Evolutionary conservation across 2,113 vertebrate genomes (phyloP), one percentile per base, ranked within the genome.

Genomic region (Otolemur garnettii): DNA sequence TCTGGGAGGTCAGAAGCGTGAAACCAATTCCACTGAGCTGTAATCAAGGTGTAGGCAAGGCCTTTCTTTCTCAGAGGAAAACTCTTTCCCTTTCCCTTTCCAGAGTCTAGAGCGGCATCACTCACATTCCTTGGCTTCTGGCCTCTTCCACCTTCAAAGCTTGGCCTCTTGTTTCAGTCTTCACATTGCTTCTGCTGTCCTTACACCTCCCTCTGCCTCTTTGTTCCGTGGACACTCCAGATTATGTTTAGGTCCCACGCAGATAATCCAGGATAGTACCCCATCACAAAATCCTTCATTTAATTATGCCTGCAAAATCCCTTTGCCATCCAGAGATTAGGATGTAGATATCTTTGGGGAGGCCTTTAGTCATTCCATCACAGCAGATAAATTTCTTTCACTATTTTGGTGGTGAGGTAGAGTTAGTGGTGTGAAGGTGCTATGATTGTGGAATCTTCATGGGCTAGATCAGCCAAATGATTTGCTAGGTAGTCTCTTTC

Each of bases 41-140:
- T 87, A 88, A 68, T 35, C 7, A 60, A 60, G 85, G 55, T 84
- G 87, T 53, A n/a, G 1, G 7, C 15, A 82, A 28, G 28, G 38
- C 14, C 15, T 93, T 55, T 3, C 38, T 93, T 33, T 26, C 38
- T 91, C 28, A 17, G 38, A 24, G 33, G 21, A 33, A 81, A 77
- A 64, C 38, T 84, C 13, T 30, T 53, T 84, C 87, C 30, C 62
- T 69, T 78, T 79, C 11, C 35, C 77, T 60, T 86, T 68, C 68
- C 19, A 80, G 33, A 28, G 69, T 93, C 59, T 75, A 53, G 59
- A 92, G 38, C n/a, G 72, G 17, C 77, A 90, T 87, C 83, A 69
- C 35, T 94, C 33, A 10, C 38, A 9, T 94, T 81, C 35, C 38
- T 94, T 94, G 79, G 85, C 81, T 72, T 45, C 8, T 66, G 53